Evolutionary conservation across 2,113 vertebrate species (phyloP), one percentile per base, ranked within the genome.

Genomic region (Cairina moschata): DNA sequence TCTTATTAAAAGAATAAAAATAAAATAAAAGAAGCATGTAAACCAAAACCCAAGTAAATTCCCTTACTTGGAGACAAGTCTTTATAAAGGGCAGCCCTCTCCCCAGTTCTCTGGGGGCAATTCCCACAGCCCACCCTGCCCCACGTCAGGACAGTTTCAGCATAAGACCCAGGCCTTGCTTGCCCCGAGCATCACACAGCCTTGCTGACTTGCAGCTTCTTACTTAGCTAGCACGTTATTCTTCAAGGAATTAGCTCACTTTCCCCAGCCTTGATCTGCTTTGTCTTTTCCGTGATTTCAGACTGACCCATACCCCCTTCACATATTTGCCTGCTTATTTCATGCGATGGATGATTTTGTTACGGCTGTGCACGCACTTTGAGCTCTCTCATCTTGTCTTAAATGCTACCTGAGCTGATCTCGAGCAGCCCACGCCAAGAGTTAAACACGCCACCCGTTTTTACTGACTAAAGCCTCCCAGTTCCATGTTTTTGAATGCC

Each of bases 401-500:
- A 78, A 95, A 84, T 55, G 63, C 83, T 88, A 94, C 83, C 79
- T 96, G 93, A 88, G 83, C 66, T 46, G n/a, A 82, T 95, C 72
- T 46, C 72, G 34, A 92, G 80, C 93, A 87, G 90, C 93, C 93
- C 62, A 90, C 73, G 29, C 80, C 44, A 81, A 60, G 38, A 63
- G 36, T 79, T 89, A 86, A 88, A 96, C 90, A 18, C n/a, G 67
- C 36, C n/a, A 90, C 83, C 25, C 69, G 50, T 86, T 84, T 79
- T 48, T 68, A 86, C 86, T 92, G 86, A 91, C 84, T 92, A 96
- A 84, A 95, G 86, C 60, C 80, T 96, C 67, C 44, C 32, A 91
- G 90, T 91, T 91, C 95, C 81, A 28, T 74, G 34, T 50, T 80
- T 76, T 72, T 88, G 60, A 96, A 95, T 96, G 91, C 77, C 92